These are phyloP conservation scores for Eupithecia subfuscata DNA, from an alignment of 2,888 invertebrate species.

Conservation along the genomic window DNA sequence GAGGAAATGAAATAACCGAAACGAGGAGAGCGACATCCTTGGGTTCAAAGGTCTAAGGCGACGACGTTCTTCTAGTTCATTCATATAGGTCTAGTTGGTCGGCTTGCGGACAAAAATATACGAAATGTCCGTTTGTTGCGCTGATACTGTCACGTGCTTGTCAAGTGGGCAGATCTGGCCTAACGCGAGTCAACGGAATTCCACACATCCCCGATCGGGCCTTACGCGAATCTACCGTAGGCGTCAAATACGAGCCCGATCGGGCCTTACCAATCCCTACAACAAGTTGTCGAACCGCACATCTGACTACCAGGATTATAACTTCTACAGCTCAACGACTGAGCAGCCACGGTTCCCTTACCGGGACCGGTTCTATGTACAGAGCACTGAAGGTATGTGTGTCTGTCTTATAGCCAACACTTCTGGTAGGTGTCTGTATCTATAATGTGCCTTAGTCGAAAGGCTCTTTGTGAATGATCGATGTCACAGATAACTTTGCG, in stretches of 20 bases:
- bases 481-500: constrained; percentile 76
- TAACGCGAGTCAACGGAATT: too few species aligned
- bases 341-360: constrained; percentile 57
- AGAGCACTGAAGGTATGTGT: constrained; percentile 48
- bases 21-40: neutral
- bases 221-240: too few species aligned
- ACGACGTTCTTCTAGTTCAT: neutral
- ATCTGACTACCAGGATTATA: constrained; percentile 48
- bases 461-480: constrained; percentile 76
- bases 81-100: too few species aligned
- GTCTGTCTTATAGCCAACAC: too few species aligned
- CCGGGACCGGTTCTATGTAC: constrained; percentile 51
- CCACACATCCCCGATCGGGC: too few species aligned
- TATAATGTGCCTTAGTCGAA: constrained; percentile 23
- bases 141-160: too few species aligned
- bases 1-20: neutral
- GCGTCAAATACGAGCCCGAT: too few species aligned
- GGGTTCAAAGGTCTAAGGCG: neutral
- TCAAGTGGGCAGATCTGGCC: too few species aligned
- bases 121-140: too few species aligned
- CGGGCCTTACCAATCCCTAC: constrained; percentile 41
- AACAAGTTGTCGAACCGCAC: constrained; percentile 67
- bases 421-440: neutral
- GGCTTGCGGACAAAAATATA: too few species aligned
- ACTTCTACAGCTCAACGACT: constrained; percentile 59